Evolutionary conservation across 2,113 vertebrate species (phyloP).

Genomic region (Callospermophilus lateralis): DNA sequence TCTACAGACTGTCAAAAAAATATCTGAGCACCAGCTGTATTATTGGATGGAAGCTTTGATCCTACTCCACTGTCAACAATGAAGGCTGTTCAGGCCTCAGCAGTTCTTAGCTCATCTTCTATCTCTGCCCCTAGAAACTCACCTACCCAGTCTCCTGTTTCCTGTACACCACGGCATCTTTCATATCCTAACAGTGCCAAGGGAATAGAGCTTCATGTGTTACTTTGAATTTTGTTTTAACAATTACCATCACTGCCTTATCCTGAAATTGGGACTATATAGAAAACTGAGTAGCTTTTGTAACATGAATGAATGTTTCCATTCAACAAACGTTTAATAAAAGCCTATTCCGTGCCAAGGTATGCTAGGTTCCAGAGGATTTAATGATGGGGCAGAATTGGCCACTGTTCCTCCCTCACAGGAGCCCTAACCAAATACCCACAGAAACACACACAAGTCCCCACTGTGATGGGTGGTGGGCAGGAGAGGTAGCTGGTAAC

Average conservation of each 20-base stretch:
- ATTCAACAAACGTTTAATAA: not conserved
- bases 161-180: not conserved
- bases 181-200: not conserved
- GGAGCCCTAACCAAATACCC: not conserved
- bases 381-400: not conserved
- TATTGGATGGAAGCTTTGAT: not conserved
- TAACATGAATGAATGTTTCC: slow-evolving; percentile 9
- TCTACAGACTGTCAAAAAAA: not conserved
- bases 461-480: not conserved
- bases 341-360: not conserved
- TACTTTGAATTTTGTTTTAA: slow-evolving; percentile 33
- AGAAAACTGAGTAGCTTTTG: slow-evolving; percentile 37
- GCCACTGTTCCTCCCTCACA: not conserved
- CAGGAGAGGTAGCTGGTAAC: not conserved
- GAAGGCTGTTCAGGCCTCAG: not conserved
- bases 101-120: not conserved
- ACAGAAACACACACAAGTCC: not conserved
- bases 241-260: not conserved
- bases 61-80: not conserved
- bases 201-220: not conserved
- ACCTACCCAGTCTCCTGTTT: rapidly evolving
- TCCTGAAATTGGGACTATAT: slow-evolving; percentile 2
- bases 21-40: not conserved
- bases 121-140: not conserved
- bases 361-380: not conserved